Conservation (phyloP, 2,113 vertebrate species). For the Solenodon paradoxus region DNA sequence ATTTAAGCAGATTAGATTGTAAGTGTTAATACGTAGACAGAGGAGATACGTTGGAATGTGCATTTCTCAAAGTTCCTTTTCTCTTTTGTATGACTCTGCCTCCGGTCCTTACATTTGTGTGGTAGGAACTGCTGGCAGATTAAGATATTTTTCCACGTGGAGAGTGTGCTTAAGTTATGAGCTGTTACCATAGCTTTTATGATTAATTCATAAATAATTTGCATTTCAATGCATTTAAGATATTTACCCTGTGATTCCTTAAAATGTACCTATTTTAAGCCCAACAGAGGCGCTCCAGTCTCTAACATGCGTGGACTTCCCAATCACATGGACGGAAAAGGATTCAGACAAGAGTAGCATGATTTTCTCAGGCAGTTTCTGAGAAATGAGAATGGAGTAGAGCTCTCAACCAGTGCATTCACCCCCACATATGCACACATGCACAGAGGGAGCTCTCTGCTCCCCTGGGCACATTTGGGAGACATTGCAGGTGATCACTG, state of each 20-base stretch:
- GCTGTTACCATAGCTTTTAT: constrained; percentile 27
- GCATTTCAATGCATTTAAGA: constrained; percentile 50
- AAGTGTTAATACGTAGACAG: constrained; percentile 28
- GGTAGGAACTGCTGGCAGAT: background rate
- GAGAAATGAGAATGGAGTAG: too few relatives aligned
- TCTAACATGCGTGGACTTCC: background rate
- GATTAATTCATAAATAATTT: constrained; percentile 66
- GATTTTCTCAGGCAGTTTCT: background rate
- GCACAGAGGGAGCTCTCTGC: background rate
- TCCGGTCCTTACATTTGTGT: constrained; percentile 1
- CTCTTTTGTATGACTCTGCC: background rate
- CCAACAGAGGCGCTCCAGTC: background rate
- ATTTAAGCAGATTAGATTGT: constrained; percentile 36
- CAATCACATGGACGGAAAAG: background rate
- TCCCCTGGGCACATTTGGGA: background rate
- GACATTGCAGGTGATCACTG: background rate
- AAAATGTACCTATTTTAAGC: constrained; percentile 28
- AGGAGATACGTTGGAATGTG: background rate
- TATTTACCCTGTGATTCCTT: constrained; percentile 46
- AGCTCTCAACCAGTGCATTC: background rate
- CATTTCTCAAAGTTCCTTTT: background rate
- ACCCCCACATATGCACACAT: background rate
- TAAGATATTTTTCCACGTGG: constrained; percentile 29
- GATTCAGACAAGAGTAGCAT: background rate
- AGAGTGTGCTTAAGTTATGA: constrained; percentile 26